Base-by-base conservation (phyloP, 2,888 invertebrate species). In the Stenodera caucasica region DNA sequence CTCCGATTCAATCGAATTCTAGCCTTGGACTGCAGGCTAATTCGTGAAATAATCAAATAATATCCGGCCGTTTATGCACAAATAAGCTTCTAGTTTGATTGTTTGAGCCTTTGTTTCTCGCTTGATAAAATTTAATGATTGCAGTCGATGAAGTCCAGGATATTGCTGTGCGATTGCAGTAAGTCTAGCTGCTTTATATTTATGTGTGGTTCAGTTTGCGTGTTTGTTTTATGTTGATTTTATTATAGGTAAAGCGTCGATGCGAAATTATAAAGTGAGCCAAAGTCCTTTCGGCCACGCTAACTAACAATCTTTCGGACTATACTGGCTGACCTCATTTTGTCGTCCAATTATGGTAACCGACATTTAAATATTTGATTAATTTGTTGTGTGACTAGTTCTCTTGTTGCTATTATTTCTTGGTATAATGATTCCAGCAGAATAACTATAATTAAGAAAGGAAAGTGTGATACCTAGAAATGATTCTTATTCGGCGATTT, bases 1-100 rank as follows among this genome's bases (percentile, higher is more conserved):
- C 9, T 18, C 11, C 54, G 60, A 66, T 63, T 58, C 64, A 64
- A 66, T 67, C 66, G 67, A 67, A 66, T 51, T 33, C 58, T 66
- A 63, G 55, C 40, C 57, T 54, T 52, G 60, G 64, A 57, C 51
- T 59, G 49, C 15, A 49, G 45, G 49, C 35, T 62, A 51, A 9
- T 21, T 45, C 45, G 23, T 45, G 45, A 66, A 62, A 60, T 64
- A 65, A 64, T 64, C 60, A 64, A 61, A 61, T 63, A 65, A 63
- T 15, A n/a, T n/a, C n/a, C n/a, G n/a, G n/a, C n/a, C n/a, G n/a
- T n/a, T n/a, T n/a, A n/a, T n/a, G n/a, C n/a, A n/a, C n/a, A n/a
- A n/a, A n/a, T n/a, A n/a, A n/a, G n/a, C n/a, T n/a, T n/a, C n/a
- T n/a, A n/a, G n/a, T n/a, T 14, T 35, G 45, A 21, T 21, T 45